Evolutionary conservation across 2,113 vertebrate species (phyloP), one percentile per base, ranked within the genome.

Genomic region (Silurus meridionalis): DNA sequence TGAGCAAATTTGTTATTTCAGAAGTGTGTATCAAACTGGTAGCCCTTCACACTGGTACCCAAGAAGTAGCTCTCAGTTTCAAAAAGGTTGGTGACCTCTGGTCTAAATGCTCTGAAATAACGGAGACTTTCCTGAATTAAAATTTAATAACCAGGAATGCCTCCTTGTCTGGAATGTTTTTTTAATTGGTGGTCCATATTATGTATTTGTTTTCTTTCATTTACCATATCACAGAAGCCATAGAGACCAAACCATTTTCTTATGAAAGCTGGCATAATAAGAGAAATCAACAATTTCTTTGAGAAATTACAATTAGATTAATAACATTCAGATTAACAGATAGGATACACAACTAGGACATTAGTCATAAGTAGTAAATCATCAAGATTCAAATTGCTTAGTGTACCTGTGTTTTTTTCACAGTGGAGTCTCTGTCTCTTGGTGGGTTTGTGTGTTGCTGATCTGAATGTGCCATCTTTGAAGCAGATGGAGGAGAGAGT

Each of bases 401-500:
- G 63, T 78, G 77, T 81, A 88, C 86, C 87, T 90, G 88, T 53
- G n/a, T 83, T 86, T 94, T 93, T 91, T 94, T 93, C 17, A 91
- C 9, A 23, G 87, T 78, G 9, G 86, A 79, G 61, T 92, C 91
- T 89, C 74, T 90, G 17, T 85, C 93, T 88, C 90, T 95, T 79
- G 92, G 79, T 69, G 37, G 46, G 64, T 91, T 77, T 57, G 71
- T 5, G 23, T 91, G 86, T 82, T 91, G 90, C 87, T 92, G 91
- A 61, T 93, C 92, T 8, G 87, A 63, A 0, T 89, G 93, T 85
- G 94, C 95, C 75, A 93, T 87, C 94, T 97, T 97, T 90, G 93
- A 92, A 10, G 88, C 95, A 0, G 96, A 95, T 89, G 96, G 92
- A 46, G 97, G 97, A 82, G 97, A 97, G 87, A 96, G 67, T 3